phyloP scores from a whole-genome alignment of 2,888 invertebrate genomes.

The Nemurella pictetii region DNA sequence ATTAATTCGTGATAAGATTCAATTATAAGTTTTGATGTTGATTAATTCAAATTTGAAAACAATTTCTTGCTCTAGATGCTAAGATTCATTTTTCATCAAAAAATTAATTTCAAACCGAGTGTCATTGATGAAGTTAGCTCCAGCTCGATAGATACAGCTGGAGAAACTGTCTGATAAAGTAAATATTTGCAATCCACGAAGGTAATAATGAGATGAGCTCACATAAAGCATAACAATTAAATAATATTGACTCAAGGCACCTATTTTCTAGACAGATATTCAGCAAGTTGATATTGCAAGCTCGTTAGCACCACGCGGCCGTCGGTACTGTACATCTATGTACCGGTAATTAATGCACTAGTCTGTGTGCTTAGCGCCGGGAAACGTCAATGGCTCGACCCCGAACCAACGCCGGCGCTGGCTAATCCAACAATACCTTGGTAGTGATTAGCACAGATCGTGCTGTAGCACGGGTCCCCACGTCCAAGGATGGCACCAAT shows the following conservation, averaged over 20 bases:
- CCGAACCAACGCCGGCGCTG: too few species aligned
- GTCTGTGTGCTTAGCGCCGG: neutral
- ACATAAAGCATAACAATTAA: too few species aligned
- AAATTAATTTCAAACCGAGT: neutral
- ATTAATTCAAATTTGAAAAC: neutral
- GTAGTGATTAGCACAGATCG: neutral
- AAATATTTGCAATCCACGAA: neutral
- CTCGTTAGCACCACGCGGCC: neutral
- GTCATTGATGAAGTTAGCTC: neutral
- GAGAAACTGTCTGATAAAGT: neutral
- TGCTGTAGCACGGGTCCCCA: too few species aligned
- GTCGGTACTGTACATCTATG: too few species aligned
- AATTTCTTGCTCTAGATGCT: neutral
- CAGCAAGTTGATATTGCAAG: neutral
- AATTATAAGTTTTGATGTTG: neutral
- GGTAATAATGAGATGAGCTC: neutral
- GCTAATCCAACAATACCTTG: neutral
- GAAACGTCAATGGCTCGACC: neutral
- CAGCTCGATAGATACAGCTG: neutral
- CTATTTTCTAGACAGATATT: neutral
- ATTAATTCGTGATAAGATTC: neutral
- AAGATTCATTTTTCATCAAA: neutral
- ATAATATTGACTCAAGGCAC: neutral
- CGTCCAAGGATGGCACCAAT: too few species aligned
- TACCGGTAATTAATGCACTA: neutral